Percentiles rank a stretch among this genome's conserved stretches.
phyloP scores from a whole-genome alignment of 2,113 vertebrate genomes.

The Misgurnus anguillicaudatus region DNA sequence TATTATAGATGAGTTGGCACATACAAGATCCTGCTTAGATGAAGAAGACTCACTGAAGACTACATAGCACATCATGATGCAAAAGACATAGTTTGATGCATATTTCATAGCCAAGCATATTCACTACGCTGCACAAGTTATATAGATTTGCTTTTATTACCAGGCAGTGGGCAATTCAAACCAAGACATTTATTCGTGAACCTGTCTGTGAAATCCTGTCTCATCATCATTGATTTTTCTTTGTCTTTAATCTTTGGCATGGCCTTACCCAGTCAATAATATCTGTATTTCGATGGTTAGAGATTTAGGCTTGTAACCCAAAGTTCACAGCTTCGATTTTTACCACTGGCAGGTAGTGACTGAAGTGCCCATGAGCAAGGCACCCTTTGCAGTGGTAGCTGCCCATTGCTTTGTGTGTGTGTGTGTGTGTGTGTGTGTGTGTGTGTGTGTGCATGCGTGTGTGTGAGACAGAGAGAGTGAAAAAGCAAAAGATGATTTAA shows the following conservation, averaged over 20 bases:
- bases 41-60: neutral
- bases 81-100: constrained; percentile 20
- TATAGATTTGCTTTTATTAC: neutral
- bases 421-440: neutral
- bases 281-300: too few species aligned
- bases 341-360: too few species aligned
- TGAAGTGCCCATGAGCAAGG: too few species aligned
- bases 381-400: too few species aligned
- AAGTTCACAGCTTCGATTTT: too few species aligned
- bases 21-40: neutral
- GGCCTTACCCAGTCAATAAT: too few species aligned
- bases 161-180: too few species aligned
- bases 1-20: constrained; percentile 2
- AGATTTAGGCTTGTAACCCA: too few species aligned
- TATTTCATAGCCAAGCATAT: constrained; percentile 37
- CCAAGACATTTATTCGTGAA: too few species aligned
- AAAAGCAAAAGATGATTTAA: neutral
- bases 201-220: too few species aligned
- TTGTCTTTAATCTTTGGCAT: too few species aligned
- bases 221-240: too few species aligned
- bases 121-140: constrained; percentile 4
- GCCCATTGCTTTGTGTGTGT: neutral
- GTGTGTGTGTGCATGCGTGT: neutral
- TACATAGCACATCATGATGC: neutral
- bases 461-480: neutral